These are phyloP conservation scores for Apodemus speciosus DNA, from an alignment of 2,113 vertebrate genomes.

Conservation along the genomic window DNA sequence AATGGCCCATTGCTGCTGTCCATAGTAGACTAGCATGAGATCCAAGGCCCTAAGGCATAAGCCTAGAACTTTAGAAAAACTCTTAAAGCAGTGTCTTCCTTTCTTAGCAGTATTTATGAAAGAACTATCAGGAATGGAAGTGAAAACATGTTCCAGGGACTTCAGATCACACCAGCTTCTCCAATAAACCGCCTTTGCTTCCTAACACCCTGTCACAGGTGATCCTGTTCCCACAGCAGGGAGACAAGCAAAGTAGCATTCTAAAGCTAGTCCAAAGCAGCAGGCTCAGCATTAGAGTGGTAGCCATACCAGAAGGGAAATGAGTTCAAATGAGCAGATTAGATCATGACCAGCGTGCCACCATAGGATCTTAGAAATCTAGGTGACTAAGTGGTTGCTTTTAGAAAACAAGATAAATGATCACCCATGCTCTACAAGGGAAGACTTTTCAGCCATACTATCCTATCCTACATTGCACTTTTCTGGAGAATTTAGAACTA, in stretches of 20 bases:
- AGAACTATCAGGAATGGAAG: conserved; percentile 15
- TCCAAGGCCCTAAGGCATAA: background rate
- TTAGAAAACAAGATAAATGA: conserved; percentile 22
- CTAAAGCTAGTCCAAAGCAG: background rate
- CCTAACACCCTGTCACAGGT: background rate
- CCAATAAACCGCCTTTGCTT: background rate
- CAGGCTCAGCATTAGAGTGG: background rate
- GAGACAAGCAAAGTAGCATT: background rate
- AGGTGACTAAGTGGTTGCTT: conserved; percentile 38
- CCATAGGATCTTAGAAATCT: conserved; percentile 49
- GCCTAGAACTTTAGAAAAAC: conserved; percentile 21
- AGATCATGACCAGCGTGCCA: conserved; percentile 6
- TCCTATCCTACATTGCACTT: background rate
- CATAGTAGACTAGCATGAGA: background rate
- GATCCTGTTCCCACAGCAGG: background rate
- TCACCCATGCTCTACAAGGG: background rate
- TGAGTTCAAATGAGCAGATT: conserved; percentile 36
- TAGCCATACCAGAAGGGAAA: background rate
- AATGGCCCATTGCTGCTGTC: background rate
- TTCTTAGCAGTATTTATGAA: conserved; percentile 2
- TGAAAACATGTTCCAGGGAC: background rate
- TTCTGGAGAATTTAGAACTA: conserved; percentile 31
- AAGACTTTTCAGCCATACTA: conserved; percentile 22
- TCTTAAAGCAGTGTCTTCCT: background rate
- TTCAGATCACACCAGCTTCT: background rate